Evolutionary conservation across 2,888 invertebrate species (phyloP), one percentile per base, ranked within the genome.

Genomic region (Microdon myrmicae): DNA sequence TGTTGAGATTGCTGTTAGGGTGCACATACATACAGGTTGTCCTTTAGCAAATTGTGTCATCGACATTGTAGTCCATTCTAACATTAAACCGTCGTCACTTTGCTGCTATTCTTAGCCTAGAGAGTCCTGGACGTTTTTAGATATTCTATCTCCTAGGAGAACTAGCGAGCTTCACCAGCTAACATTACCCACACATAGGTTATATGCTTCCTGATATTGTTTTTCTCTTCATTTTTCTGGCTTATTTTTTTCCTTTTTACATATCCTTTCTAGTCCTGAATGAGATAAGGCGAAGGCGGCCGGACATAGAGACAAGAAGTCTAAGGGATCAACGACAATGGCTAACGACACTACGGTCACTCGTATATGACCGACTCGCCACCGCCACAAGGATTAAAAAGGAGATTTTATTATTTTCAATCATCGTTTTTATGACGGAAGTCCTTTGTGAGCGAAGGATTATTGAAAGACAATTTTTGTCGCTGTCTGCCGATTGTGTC

Each of bases 371-470:
- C 26, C 29, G 26, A 28, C 38, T 10, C 49, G 35, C 58, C 23
- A 64, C 44, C 60, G 41, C 59, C 47, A 31, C 53, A 43, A 6
- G 66, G 58, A 66, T 55, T 55, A 67, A 51, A 54, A 60, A 51
- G 44, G 67, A 56, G 67, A 58, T 68, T 68, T 54, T 55, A 61
- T 67, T 68, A 67, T 67, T 67, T 67, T 68, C 58, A 68, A 67
- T 68, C 49, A 58, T 56, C 56, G 66, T 66, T 59, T 59, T 53
- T 59, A 66, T 53, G 59, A 56, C 54, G 67, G 61, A 67, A 68
- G 64, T 64, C 37, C 67, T 64, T 68, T 56, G 59, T 49, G 45
- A 35, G 39, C 34, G 28, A 26, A 19, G 67, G 66, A 54, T 66
- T 59, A 66, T 66, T 59, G 66, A 66, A 66, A 66, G 66, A 66